These are phyloP conservation scores for Nycteola revayana DNA, from an alignment of 2,888 invertebrate genomes.

Conservation along the genomic window DNA sequence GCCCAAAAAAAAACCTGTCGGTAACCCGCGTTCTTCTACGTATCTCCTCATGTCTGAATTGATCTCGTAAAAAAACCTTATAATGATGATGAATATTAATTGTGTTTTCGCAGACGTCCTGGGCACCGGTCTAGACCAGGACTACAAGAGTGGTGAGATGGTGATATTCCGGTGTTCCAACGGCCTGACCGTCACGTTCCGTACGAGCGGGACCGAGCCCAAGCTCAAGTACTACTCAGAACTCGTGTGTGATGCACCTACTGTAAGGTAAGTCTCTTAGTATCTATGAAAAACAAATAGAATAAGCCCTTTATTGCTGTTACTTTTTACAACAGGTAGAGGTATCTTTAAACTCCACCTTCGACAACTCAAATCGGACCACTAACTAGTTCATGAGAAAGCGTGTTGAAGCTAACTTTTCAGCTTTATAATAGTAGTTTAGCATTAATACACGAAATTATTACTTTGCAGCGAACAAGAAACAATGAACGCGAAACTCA, in stretches of 20 bases:
- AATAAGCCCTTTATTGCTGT: too few relatives aligned
- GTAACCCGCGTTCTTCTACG: too few relatives aligned
- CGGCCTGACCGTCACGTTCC: slow-evolving; percentile 92
- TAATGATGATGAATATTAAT: too few relatives aligned
- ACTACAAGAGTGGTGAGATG: slow-evolving; percentile 89
- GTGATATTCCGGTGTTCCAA: slow-evolving; percentile 95
- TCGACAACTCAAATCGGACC: too few relatives aligned
- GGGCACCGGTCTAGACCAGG: slow-evolving; percentile 69
- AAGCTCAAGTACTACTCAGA: slow-evolving; percentile 99
- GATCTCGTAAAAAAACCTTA: too few relatives aligned
- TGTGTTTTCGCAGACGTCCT: slow-evolving; percentile 50
- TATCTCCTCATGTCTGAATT: too few relatives aligned
- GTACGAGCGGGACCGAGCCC: slow-evolving; percentile 99
- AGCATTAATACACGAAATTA: neutral
- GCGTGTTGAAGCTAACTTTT: too few relatives aligned
- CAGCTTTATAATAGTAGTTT: too few relatives aligned
- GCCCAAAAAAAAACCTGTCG: too few relatives aligned
- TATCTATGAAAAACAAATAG: neutral
- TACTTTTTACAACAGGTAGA: too few relatives aligned
- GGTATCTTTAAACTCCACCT: too few relatives aligned
- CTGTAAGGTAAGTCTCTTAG: slow-evolving; percentile 10
- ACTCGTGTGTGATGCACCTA: slow-evolving; percentile 82
- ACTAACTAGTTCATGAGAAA: too few relatives aligned
- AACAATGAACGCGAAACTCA: slow-evolving; percentile 81
- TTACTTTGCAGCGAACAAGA: slow-evolving; percentile 84